Conservation (phyloP, 2,113 vertebrate genomes). For the Dicaeum eximium region DNA sequence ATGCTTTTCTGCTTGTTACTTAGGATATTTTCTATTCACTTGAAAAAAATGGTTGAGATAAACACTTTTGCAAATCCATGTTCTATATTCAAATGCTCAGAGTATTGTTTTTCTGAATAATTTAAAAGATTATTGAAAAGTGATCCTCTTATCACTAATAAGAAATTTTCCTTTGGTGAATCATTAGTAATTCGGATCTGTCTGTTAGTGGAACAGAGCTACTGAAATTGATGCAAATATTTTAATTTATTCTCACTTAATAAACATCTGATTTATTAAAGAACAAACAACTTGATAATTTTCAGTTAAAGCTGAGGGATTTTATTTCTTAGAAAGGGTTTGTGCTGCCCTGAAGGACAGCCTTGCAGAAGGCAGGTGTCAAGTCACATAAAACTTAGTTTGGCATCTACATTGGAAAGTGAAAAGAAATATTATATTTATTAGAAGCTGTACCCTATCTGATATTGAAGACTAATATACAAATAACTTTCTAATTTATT, state of each 20-base stretch:
- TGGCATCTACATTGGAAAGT: not conserved
- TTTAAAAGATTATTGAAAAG: slow-evolving; percentile 22
- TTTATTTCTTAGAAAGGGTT: not conserved
- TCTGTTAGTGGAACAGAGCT: not conserved
- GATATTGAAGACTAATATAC: not conserved
- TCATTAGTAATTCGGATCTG: slow-evolving; percentile 39
- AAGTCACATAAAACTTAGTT: not conserved
- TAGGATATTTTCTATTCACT: not conserved
- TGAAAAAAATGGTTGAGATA: not conserved
- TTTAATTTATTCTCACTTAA: slow-evolving; percentile 43
- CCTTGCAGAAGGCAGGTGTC: not conserved
- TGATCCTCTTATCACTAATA: slow-evolving; percentile 10
- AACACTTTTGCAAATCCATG: not conserved
- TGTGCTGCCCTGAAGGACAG: not conserved
- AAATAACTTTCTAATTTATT: not conserved
- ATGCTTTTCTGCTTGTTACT: not conserved
- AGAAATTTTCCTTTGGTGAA: slow-evolving; percentile 1
- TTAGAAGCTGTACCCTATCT: not conserved
- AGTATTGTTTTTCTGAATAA: slow-evolving; percentile 34
- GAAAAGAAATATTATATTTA: not conserved
- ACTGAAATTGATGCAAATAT: slow-evolving; percentile 48
- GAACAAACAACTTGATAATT: not conserved
- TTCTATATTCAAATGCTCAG: not conserved
- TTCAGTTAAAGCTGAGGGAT: not conserved
- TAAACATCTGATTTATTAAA: slow-evolving; percentile 28